Conservation (phyloP, 2,888 invertebrate genomes). For the Stenotaenia linearis region DNA sequence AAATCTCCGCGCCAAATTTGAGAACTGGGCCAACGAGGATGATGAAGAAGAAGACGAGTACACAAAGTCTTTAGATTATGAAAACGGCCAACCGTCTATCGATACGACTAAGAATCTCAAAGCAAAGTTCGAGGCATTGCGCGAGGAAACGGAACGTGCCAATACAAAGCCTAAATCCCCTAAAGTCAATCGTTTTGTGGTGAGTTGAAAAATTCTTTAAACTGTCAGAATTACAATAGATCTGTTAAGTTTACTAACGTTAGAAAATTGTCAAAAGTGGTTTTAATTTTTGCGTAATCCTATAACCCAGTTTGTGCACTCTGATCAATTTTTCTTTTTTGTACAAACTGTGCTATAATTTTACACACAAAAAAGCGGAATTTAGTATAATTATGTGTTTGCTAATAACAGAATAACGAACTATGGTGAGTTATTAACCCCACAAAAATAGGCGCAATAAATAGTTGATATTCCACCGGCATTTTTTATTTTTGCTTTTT, state of each 20-base stretch:
- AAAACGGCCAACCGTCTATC: constrained; percentile 46
- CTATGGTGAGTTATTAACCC: constrained; percentile 4
- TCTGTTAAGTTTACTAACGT: neutral
- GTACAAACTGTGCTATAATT: neutral
- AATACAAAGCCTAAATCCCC: constrained; percentile 46
- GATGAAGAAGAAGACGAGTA: constrained; percentile 39
- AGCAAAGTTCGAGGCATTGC: constrained; percentile 81
- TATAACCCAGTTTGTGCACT: neutral
- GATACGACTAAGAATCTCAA: constrained; percentile 78
- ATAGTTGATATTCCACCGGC: neutral
- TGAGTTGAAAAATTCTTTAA: constrained; percentile 53
- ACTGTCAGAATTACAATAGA: too few species aligned
- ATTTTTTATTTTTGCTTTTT: neutral
- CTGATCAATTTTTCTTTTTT: too few species aligned
- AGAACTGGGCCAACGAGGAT: constrained; percentile 63
- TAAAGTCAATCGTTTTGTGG: constrained; percentile 88
- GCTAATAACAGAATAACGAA: neutral
- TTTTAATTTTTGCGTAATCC: neutral
- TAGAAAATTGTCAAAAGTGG: neutral
- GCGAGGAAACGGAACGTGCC: constrained; percentile 51
- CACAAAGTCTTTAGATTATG: constrained; percentile 40
- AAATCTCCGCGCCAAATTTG: constrained; percentile 78
- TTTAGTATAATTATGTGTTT: too few species aligned
- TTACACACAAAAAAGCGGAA: neutral
- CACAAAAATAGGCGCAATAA: neutral